Conservation (phyloP, 2,113 vertebrate species). For the Nettapus auritus region DNA sequence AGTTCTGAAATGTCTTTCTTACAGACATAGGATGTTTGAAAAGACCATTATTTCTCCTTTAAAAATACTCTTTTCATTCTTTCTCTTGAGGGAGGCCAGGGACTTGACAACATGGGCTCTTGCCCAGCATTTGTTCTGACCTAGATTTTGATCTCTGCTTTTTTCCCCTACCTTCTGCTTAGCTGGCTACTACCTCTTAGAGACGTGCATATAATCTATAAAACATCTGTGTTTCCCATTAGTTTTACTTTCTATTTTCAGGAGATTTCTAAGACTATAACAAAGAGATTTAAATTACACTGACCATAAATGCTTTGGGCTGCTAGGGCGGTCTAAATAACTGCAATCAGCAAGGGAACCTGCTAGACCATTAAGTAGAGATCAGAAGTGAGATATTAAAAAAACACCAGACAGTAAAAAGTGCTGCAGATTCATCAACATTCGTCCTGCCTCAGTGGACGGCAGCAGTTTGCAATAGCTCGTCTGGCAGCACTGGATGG, state of each 20-base stretch:
- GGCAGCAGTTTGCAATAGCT: not conserved
- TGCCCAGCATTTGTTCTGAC: conserved; percentile 48
- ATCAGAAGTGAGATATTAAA: not conserved
- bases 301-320: not conserved
- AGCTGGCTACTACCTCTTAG: conserved; percentile 34
- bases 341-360: not conserved
- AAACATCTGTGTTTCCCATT: conserved; percentile 28
- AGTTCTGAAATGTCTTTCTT: conserved; percentile 43
- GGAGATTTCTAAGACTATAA: not conserved
- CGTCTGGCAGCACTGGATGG: not conserved
- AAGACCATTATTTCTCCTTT: conserved; percentile 6
- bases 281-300: not conserved
- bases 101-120: not conserved
- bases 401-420: not conserved
- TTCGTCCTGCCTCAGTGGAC: not conserved
- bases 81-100: conserved; percentile 10
- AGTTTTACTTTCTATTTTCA: conserved; percentile 13
- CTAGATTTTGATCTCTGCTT: conserved; percentile 69
- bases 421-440: not conserved
- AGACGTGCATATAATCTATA: conserved; percentile 18
- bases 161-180: conserved; percentile 39
- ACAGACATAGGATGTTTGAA: conserved; percentile 10
- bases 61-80: not conserved
- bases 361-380: not conserved
- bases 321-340: not conserved